Evolutionary conservation across 2,797 vertebrate genomes (phyloP).

Genomic region (Halcyon badia): DNA sequence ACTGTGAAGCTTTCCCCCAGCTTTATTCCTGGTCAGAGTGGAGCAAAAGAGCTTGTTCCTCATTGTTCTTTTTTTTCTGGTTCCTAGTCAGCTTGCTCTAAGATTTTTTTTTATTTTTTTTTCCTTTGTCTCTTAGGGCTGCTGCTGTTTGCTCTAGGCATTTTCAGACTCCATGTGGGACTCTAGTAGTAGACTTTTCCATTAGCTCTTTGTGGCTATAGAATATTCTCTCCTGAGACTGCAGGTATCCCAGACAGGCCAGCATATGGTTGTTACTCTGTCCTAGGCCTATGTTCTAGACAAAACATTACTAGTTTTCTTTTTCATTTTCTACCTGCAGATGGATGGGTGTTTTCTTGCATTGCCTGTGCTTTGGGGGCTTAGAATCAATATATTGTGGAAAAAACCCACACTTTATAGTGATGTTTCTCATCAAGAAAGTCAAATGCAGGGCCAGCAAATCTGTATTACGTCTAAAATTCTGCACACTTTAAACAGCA

Average conservation of each 20-base stretch:
- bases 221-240: background rate
- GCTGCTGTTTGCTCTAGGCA: background rate
- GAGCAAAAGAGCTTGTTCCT: background rate
- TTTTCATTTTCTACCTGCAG: background rate
- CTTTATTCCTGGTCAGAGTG: background rate
- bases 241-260: background rate
- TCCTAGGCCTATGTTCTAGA: background rate
- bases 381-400: background rate
- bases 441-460: background rate
- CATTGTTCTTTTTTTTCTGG: background rate
- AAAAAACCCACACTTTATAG: background rate
- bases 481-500: background rate
- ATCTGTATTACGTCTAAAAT: background rate
- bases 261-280: background rate
- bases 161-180: background rate
- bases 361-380: background rate
- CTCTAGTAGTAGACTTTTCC: background rate
- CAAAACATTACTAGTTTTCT: background rate
- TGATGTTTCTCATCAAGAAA: background rate
- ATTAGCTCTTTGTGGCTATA: background rate
- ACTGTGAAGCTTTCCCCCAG: background rate
- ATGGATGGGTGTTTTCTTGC: background rate
- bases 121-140: background rate
- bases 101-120: background rate
- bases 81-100: background rate